Evolutionary conservation across 2,113 vertebrate species (phyloP).

Genomic region (Dipodomys stephensi): DNA sequence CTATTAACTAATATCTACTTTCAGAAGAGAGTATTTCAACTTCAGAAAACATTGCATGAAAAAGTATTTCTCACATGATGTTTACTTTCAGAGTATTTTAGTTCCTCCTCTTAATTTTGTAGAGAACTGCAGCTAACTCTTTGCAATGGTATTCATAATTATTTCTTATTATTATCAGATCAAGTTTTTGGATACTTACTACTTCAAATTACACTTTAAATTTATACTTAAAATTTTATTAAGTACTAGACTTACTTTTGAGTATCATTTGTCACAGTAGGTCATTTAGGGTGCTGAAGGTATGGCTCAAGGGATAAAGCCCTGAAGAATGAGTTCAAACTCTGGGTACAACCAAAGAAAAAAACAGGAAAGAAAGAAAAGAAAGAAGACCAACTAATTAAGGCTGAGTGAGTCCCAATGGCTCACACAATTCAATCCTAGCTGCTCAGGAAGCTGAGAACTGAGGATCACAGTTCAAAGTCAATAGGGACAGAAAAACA

Average conservation of each 20-base stretch:
- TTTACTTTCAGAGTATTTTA: conserved; percentile 10
- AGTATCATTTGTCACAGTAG: too few species aligned
- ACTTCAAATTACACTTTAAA: neutral
- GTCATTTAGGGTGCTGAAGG: too few species aligned
- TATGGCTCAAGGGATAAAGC: too few species aligned
- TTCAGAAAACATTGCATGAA: neutral
- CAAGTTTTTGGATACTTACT: neutral
- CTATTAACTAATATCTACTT: neutral
- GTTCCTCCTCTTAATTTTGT: neutral
- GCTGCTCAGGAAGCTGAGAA: too few species aligned
- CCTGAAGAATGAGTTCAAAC: too few species aligned
- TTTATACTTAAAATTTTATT: neutral
- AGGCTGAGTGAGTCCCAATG: too few species aligned
- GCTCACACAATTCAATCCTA: too few species aligned
- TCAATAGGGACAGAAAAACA: too few species aligned
- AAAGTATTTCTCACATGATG: neutral
- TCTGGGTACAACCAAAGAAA: too few species aligned
- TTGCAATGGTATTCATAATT: neutral
- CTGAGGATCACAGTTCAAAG: too few species aligned
- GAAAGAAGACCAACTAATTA: too few species aligned
- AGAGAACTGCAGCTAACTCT: neutral
- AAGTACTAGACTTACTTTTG: neutral
- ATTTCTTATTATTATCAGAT: neutral
- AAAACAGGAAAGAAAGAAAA: too few species aligned
- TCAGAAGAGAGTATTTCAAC: neutral